Base-by-base conservation (phyloP, 2,888 invertebrate genomes). In the Toxonevra muliebris region DNA sequence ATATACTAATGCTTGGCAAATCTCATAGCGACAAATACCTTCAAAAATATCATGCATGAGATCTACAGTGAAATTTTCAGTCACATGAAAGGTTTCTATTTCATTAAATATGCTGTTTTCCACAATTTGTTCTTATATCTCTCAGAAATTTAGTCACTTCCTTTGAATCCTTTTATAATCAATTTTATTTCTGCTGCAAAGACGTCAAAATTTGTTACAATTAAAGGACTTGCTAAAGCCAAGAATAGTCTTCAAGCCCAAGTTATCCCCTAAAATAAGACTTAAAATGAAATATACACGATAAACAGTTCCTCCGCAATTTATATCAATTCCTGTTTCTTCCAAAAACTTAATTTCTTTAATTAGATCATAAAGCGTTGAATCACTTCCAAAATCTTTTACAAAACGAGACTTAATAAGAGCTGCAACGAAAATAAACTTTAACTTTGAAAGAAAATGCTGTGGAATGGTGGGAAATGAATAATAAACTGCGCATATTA, bases 331-430 rank as follows among this genome's bases (percentile, higher is more conserved):
- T 15, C 41, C 41, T 5, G 9, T 58, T 41, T 58, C 58, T 58
- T 58, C 58, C 42, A 58, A 58, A 58, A 41, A 3, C 43, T 12
- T 41, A 42, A 58, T 58, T 58, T 58, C 42, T 42, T 42, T 10
- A 58, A 58, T 40, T 41, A 58, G 42, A 15, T 43, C 58, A 58
- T 58, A 58, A 42, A 58, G 43, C 7, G 58, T 43, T 58, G 40
- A 58, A 42, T 42, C 43, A 58, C 57, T 41, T 13, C 58, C 58
- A 41, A 58, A 58, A 42, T 41, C 58, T 58, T 58, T 58, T 15
- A 58, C 5, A 40, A 42, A 58, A 42, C 42, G 19, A 15, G 42
- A 41, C 43, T 58, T 58, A 9, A 58, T 43, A 42, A 58, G 15
- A 12, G 54, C 54, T 15, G 19, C 20, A 17, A 54, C 19, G 11